Evolutionary conservation across 1,140 invertebrate genomes (phyloP).

Genomic region (Drosophila nasuta): DNA sequence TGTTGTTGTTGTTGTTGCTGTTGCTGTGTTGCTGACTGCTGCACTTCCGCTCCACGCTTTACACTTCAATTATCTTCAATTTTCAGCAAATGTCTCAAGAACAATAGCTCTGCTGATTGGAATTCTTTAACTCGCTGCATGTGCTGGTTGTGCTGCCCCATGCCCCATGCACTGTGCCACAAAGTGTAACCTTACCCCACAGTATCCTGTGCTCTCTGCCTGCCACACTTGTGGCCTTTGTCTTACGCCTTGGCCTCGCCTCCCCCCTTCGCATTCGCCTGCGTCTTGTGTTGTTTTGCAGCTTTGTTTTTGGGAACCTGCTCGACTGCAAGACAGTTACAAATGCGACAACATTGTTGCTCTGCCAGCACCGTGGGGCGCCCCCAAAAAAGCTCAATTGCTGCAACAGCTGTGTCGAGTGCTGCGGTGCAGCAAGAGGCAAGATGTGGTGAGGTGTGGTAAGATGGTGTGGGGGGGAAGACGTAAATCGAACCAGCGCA

Average conservation of each 20-base stretch:
- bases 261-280: no score
- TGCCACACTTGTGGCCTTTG: slow-evolving; percentile 43
- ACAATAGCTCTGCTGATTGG: slow-evolving; percentile 80
- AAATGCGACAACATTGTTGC: slow-evolving; percentile 82
- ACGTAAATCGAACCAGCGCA: slow-evolving; percentile 71
- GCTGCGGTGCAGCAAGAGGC: slow-evolving; percentile 18
- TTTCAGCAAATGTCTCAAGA: slow-evolving; percentile 81
- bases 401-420: slow-evolving; percentile 57
- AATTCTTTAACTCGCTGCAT: slow-evolving; percentile 81
- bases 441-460: not conserved
- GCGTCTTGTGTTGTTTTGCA: slow-evolving; percentile 11
- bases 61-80: slow-evolving; percentile 83
- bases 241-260: slow-evolving; percentile 26
- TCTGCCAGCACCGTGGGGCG: not conserved
- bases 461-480: not conserved
- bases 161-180: slow-evolving; percentile 17
- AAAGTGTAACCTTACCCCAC: slow-evolving; percentile 17
- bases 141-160: slow-evolving; percentile 44
- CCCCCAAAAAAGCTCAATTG: slow-evolving; percentile 46
- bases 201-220: slow-evolving; percentile 2
- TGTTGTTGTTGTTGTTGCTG: slow-evolving; percentile 16
- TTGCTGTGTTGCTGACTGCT: slow-evolving; percentile 74
- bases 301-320: slow-evolving; percentile 48
- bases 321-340: slow-evolving; percentile 77
- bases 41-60: slow-evolving; percentile 79